These are phyloP conservation scores for Haliclona indistincta DNA, from an alignment of 37 sponge, comb jelly and placozoan genomes.

Conservation along the genomic window DNA sequence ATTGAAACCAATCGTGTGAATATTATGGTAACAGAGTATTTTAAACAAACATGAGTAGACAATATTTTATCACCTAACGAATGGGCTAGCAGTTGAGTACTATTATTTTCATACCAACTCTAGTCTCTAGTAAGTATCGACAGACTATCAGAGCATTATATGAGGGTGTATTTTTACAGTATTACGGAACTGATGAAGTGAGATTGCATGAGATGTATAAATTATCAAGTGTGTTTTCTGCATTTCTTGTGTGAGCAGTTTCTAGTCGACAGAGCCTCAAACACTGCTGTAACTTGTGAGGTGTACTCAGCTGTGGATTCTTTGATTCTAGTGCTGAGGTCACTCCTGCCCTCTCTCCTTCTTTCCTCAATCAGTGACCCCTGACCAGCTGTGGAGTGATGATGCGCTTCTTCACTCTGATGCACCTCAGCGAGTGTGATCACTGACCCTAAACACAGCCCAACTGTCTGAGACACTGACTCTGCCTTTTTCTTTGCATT, in stretches of 20 bases:
- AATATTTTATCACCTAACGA: too few species aligned
- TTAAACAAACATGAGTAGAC: background rate
- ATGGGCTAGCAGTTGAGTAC: too few species aligned
- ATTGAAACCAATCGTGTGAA: background rate
- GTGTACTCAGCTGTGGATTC: slow-evolving; percentile 12
- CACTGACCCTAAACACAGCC: slow-evolving; percentile 48
- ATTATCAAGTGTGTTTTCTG: slow-evolving; percentile 29
- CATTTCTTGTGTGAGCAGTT: slow-evolving; percentile 51
- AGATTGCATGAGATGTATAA: background rate
- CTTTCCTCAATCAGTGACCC: too few species aligned
- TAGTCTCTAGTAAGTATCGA: too few species aligned
- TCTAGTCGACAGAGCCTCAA: slow-evolving; percentile 34
- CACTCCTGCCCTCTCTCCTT: too few species aligned
- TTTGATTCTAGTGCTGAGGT: slow-evolving; percentile 10
- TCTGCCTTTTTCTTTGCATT: slow-evolving; percentile 63
- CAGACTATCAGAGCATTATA: too few species aligned
- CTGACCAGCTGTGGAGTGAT: background rate
- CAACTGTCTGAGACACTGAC: slow-evolving; percentile 40
- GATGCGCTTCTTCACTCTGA: background rate
- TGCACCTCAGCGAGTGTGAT: slow-evolving; percentile 31
- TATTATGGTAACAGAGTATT: background rate
- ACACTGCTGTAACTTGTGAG: slow-evolving; percentile 25
- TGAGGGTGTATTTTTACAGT: background rate
- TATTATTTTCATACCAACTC: too few species aligned
- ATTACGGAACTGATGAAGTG: background rate